Base-by-base conservation (phyloP, 2,888 invertebrate genomes). In the Drosophila cognata region DNA sequence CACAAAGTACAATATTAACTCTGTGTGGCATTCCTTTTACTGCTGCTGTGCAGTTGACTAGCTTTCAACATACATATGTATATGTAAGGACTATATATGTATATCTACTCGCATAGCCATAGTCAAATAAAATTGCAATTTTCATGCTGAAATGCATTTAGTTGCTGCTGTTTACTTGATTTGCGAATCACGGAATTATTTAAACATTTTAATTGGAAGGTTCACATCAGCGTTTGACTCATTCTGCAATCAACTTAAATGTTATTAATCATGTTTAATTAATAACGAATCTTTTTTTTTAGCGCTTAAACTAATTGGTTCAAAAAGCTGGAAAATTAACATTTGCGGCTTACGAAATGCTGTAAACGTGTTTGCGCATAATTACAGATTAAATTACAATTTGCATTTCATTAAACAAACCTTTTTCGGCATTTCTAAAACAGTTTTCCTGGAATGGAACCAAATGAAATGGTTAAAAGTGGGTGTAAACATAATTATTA, bases 341-440 rank as follows among this genome's bases (percentile, higher is more conserved):
- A 74, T 71, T 76, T 74, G 88, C 63, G 77, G 88, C 55, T 55
- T 56, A 56, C 64, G 70, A 50, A 68, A 70, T 69, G 61, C 48
- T 59, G 67, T 68, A 46, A 69, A 56, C 81, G 63, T 76, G 76
- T 72, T 74, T 71, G 62, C 61, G 73, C 81, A 83, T 84, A 86
- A 89, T 89, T 77, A 73, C 67, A 63, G 71, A 81, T 89, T 87
- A 76, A 87, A 89, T 89, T 87, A 77, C 81, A 84, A 79, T 67
- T 79, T 79, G 58, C 81, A 77, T 76, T 67, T 69, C 57, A 83
- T 83, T 83, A 59, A 68, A 60, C 50, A 41, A 67, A 60, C 31
- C 16, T 28, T 55, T 62, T 74, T 38, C 16, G 18, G 18, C 31
- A 21, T 21, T 56, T 68, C 69, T 52, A 67, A 58, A 59, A 65